Base-by-base conservation (phyloP, 2,888 invertebrate genomes). In the Digitonthophagus gazella region DNA sequence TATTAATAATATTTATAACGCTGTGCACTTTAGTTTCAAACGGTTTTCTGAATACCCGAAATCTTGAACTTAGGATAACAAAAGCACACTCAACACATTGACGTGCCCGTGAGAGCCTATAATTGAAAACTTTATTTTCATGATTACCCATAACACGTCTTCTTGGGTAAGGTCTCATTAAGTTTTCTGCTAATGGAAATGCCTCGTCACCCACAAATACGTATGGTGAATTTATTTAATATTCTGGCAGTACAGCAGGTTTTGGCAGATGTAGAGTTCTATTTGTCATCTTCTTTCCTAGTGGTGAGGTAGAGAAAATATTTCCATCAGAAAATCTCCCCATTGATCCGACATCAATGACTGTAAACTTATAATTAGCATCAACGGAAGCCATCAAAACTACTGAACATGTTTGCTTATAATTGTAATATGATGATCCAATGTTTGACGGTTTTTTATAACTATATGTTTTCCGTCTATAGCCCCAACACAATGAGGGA, bases 351-450 rank as follows among this genome's bases (percentile, higher is more conserved):
- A 77, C 74, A 67, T 78, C 74, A 67, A 74, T 68, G 58, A 69
- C 72, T n/a, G n/a, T 76, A 70, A 79, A 77, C 66, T 73, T 71
- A 71, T 76, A 77, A 67, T 77, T 68, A 65, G 75, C 75, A 71
- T 77, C 77, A 6, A 75, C 76, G 54, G 69, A 66, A 5, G 74
- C 75, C 75, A 78, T 72, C 67, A 79, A 70, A 15, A 77, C 76
- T 16, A 78, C 74, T 18, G 76, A 75, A 69, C 72, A 77, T 67
- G 69, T 68, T 66, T 77, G 70, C 67, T 78, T 76, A 69, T 79
- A 78, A 67, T 78, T 78, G 67, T 72, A 77, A 69, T 72, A 79
- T 54, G 76, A 77, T 57, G 75, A 77, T 56, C 77, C 76, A 72
- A 74, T 76, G 16, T 58, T 64, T 66, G 64, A 64, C 66, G 77